These are phyloP conservation scores for Rhimphoctona megacephalus DNA, from an alignment of 2,888 invertebrate species.

Conservation along the genomic window DNA sequence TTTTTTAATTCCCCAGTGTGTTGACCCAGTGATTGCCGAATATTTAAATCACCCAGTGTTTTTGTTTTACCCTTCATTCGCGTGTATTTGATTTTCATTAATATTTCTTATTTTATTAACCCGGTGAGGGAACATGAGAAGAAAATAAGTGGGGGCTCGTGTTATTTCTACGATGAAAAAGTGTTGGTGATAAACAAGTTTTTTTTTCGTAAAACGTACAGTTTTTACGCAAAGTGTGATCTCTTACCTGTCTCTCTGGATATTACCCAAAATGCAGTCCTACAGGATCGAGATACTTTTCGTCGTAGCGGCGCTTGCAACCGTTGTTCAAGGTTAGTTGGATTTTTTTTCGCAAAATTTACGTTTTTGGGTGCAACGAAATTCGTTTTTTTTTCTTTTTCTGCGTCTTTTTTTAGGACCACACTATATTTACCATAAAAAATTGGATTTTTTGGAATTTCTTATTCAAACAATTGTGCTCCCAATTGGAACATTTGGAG, in stretches of 20 bases:
- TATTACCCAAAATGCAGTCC: conserved; percentile 74
- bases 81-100: background rate
- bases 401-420: background rate
- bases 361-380: background rate
- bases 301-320: conserved; percentile 66
- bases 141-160: conserved; percentile 53
- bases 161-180: conserved; percentile 69
- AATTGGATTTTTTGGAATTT: background rate
- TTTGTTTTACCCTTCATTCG: background rate
- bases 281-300: conserved; percentile 67
- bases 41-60: conserved; percentile 46
- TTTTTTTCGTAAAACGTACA: conserved; percentile 58
- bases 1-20: conserved; percentile 19
- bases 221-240: conserved; percentile 55
- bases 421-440: background rate
- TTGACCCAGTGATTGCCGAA: conserved; percentile 42
- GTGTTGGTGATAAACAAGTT: conserved; percentile 72
- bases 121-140: background rate
- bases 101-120: conserved; percentile 13
- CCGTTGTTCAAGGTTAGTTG: conserved; percentile 72
- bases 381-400: background rate
- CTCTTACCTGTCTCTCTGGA: conserved; percentile 63
- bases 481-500: background rate
- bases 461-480: background rate
- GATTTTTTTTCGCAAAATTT: background rate